Percentiles rank a stretch among this genome's conserved stretches.
Evolutionary conservation across 2,888 invertebrate species (phyloP).

Genomic region (Apoderus coryli): DNA sequence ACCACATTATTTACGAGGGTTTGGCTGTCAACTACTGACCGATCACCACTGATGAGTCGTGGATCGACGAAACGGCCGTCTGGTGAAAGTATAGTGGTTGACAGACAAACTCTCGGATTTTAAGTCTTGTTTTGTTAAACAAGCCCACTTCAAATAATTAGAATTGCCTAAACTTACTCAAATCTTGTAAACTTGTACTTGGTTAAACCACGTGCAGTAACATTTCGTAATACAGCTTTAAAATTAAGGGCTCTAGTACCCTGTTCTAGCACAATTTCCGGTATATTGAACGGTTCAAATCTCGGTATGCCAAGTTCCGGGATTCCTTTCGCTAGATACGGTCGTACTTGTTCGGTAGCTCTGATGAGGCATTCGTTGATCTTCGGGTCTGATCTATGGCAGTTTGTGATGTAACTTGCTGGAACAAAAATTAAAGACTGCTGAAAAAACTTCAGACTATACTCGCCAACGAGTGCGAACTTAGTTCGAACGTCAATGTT

Average conservation of each 20-base stretch:
- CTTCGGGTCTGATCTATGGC: conserved; percentile 50
- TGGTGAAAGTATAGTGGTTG: too few species aligned
- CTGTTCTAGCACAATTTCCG: conserved; percentile 22
- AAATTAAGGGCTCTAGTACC: conserved; percentile 21
- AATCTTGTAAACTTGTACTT: conserved; percentile 19
- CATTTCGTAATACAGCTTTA: conserved; percentile 20
- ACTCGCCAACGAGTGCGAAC: too few species aligned
- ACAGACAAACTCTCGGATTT: too few species aligned
- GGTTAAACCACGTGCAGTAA: conserved; percentile 18
- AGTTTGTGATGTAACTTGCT: conserved; percentile 57
- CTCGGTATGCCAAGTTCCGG: conserved; percentile 26
- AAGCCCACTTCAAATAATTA: too few species aligned
- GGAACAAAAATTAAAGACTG: too few species aligned
- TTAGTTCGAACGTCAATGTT: too few species aligned
- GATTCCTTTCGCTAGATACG: conserved; percentile 24
- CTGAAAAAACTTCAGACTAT: too few species aligned
- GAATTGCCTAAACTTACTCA: conserved; percentile 20
- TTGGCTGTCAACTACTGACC: too few species aligned
- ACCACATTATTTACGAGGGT: too few species aligned
- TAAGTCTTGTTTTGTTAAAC: too few species aligned
- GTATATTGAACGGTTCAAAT: conserved; percentile 24
- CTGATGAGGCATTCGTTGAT: conserved; percentile 45
- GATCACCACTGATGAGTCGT: too few species aligned
- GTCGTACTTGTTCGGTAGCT: conserved; percentile 21
- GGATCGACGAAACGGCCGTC: too few species aligned